Evolutionary conservation across 2,797 vertebrate species (phyloP), one percentile per base, ranked within the genome.

Genomic region (Periophthalmus magnuspinnatus): DNA sequence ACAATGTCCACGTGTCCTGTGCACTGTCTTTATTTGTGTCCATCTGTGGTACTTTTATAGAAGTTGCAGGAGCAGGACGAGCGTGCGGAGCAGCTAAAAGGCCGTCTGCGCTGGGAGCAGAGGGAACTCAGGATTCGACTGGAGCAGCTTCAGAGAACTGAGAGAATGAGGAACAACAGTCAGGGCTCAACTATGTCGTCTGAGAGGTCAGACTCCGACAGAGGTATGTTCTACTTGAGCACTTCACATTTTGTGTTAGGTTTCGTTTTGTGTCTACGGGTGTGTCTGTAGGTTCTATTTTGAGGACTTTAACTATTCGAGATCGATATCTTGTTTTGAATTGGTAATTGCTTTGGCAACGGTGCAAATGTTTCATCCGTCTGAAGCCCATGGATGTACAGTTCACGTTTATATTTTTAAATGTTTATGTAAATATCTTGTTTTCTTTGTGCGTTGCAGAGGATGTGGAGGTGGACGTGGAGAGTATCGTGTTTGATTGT

Each of bases 41-140:
- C 36, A 14, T 72, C 7, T 52, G 14, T 28, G 61, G 10, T 21
- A n/a, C n/a, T 10, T 9, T 57, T 54, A 19, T 89, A 99, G 97
- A 97, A 95, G 82, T 92, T 98, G 80, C 93, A 99, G 86, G 93
- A 96, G 71, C 96, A 97, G 91, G 95, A 97, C 1, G 92, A 94
- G 85, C 89, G 88, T 0, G 95, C 96, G 0, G 90, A 84, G 81
- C 81, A 84, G 76, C 66, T 95, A 62, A 99, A 98, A 83, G 95
- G 93, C 45, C 93, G 86, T 34, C 92, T 98, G 71, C 94, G 91
- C 59, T 93, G 93, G 81, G 84, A 92, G 90, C 97, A 97, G 90
- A 92, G 85, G 47, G 95, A 91, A 86, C 91, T 99, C 75, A 93
- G 73, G 66, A 89, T 70, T 78, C 93, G 90, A 13, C 82, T 98